Base-by-base conservation (phyloP, 2,888 invertebrate genomes). In the Branchipolynoe longqiensis region DNA sequence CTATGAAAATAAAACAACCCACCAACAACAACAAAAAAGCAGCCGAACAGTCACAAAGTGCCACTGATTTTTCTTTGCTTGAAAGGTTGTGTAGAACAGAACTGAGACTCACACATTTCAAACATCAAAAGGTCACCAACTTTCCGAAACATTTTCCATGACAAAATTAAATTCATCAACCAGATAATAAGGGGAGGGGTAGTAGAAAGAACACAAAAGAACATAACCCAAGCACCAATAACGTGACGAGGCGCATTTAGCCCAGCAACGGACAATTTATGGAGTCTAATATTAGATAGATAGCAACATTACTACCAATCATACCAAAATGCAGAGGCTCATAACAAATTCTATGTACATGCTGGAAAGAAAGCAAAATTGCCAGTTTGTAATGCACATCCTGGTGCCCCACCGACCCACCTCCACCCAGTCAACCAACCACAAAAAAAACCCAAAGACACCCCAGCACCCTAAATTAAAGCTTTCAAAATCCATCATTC, bases 241-340 rank as follows among this genome's bases (percentile, higher is more conserved):
- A 33, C 69, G 38, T 25, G 14, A 0, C 1, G 28, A 33, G 25
- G 38, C 33, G 14, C 69, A 33, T 18, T 33, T 25, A 3, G 36
- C 69, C 69, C 38, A 69, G n/a, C 69, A 69, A 36, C 18, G 18
- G 12, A 38, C 22, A 22, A 22, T 22, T 69, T 62, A 1, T 69
- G 33, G 36, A 4, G 14, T 69, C 22, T 33, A 36, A 4, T 25
- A 38, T 69, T 33, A 38, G 33, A 38, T 69, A 33, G 18, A 4
- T 69, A 1, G 36, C n/a, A 36, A 69, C n/a, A 38, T 69, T 69
- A 33, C 4, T 69, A 69, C 69, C 69, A 33, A n/a, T 69, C 4
- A 69, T 69, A 69, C 69, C 33, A 69, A 69, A 69, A 69, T 33
- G 8, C 69, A 69, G 36, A 36, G 69, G 38, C 69, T 38, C 69